Base-by-base conservation (phyloP, 2,888 invertebrate genomes). In the Heteropelma amictum region DNA sequence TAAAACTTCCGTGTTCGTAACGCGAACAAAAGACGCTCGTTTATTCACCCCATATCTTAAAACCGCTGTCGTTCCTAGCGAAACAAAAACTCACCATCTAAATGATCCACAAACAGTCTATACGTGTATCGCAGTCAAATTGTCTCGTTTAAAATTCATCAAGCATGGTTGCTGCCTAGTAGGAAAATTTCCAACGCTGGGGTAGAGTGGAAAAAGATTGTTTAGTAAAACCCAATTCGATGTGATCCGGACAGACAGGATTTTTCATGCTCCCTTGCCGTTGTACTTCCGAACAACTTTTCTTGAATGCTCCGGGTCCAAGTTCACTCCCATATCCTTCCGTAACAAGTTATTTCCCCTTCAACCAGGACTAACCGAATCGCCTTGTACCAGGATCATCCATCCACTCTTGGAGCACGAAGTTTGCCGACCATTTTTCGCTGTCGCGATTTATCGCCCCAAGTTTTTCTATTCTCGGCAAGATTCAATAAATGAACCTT, bases 1-100 rank as follows among this genome's bases (percentile, higher is more conserved):
- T 67, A 77, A 71, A 70, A 64, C 54, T 54, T 54, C 42, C 65
- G 54, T 54, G 35, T 60, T 38, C 60, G 45, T 60, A 54, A 54
- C 21, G 42, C 26, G 53, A n/a, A 69, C 70, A 69, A 74, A 70
- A 65, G 64, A 60, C 26, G 30, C 74, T 65, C 73, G 51, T 69
- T 73, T 69, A 73, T 73, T 73, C 60, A 70, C 19, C 60, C 47
- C 49, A 33, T 65, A 53, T 45, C 64, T 60, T n/a, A 45, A 23
- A 53, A 58, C 42, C 14, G 30, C 45, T 14, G n/a, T 45, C 56
- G 19, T 33, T 69, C 23, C 42, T 54, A 47, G 38, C 54, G 10
- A 21, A 26, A 12, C 42, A 61, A 42, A 56, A 53, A 47, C 35
- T 23, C 23, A 54, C 38, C 35, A 67, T 23, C 54, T 28, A 53